Base-by-base conservation (phyloP, 2,888 invertebrate species). In the Amphiduros pacificus region DNA sequence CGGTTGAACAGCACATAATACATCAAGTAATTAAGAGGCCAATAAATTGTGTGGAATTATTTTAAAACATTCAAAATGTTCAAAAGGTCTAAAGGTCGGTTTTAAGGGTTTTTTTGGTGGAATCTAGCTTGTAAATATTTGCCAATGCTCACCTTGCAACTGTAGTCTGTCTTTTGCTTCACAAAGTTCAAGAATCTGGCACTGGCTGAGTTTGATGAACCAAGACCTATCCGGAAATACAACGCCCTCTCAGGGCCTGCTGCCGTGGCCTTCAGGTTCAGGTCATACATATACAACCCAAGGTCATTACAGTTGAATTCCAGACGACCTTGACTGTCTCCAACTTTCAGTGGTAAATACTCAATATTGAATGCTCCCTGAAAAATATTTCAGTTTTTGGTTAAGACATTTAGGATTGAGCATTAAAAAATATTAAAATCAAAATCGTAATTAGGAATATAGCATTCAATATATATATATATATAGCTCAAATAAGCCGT, bases 131-230 rank as follows among this genome's bases (percentile, higher is more conserved):
- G n/a, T n/a, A n/a, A n/a, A n/a, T n/a, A n/a, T n/a, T n/a, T n/a
- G n/a, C n/a, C n/a, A n/a, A 4, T 27, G 52, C 63, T 48, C 66
- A 83, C 82, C 75, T 80, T 81, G 75, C 82, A 83, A 11, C 72
- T 57, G 62, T 82, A 83, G 64, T 83, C 83, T 11, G 81, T 79
- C 67, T 81, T 83, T 65, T 79, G 78, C 66, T 82, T 81, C 51
- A 79, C 76, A 67, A 75, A 83, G 72, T 83, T 83, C n/a, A 78
- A 67, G 72, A 83, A 83, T 60, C 76, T 78, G 28, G 79, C 80
- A 1, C 73, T 64, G 61, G 77, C 77, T 4, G 72, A 68, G 60
- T 79, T 77, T 50, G 63, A 73, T 50, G 74, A 73, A 17, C 83
- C 83, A 0, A 83, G 74, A 44, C 73, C 71, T 11, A 79, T 76